Evolutionary conservation across 1,140 invertebrate genomes (phyloP), one percentile per base, ranked within the genome.

Genomic region (Platorchestia sp.): DNA sequence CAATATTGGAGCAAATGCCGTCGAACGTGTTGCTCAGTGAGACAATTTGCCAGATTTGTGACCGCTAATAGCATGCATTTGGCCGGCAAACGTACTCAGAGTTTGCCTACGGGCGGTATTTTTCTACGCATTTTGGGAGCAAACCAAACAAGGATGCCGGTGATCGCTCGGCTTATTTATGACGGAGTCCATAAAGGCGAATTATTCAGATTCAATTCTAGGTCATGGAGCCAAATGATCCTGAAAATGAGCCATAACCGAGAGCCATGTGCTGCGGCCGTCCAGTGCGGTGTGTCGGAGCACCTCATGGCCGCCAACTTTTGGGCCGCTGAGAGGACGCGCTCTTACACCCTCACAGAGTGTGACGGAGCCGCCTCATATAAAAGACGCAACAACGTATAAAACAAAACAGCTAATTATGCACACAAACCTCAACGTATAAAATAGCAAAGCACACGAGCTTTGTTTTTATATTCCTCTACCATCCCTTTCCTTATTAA

Each of bases 151-250:
- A 93, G 43, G 45, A 40, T 6, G 91, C 91, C 45, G 45, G 41
- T 93, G 91, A 93, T 93, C 44, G 45, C 91, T 93, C 36, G 41
- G 36, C 27, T 45, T 93, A 93, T 93, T 93, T 93, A 93, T 93
- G 91, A 36, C 91, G 10, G 91, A 45, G 91, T 93, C 43, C 45
- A 93, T 93, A 93, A 93, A 93, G 91, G 91, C 45, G 45, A 93
- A 93, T 93, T 93, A 93, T 7, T 36, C 91, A 45, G 91, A 93
- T 93, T 45, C 43, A 93, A 93, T 93, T 93, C 91, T 44, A 93
- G 91, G 91, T 93, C 91, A 93, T 93, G 44, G 44, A 93, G 91
- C 45, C 40, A 93, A 93, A 93, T 93, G 91, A 93, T 93, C 43
- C 91, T 47, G 91, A 93, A 93, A 93, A 93, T 93, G 91, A 44